Percentiles rank a stretch among this genome's conserved stretches.
These are phyloP conservation scores for Actinopyga echinites DNA, from an alignment of 53 echinoderm and acorn worm genomes.

Conservation along the genomic window DNA sequence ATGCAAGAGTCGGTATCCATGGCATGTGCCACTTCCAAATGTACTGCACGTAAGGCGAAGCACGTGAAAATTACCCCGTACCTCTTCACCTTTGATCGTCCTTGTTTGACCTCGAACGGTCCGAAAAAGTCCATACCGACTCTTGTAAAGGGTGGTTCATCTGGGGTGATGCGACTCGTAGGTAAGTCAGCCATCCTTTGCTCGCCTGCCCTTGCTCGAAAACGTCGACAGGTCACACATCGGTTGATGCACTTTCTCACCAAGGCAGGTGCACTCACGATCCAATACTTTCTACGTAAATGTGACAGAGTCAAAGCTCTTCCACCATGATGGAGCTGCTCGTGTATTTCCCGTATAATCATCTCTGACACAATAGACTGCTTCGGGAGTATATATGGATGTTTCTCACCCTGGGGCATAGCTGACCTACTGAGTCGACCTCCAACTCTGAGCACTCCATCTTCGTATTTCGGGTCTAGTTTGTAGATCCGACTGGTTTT, in stretches of 20 bases:
- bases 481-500: conserved; percentile 24
- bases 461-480: conserved; percentile 33
- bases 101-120: conserved; percentile 57
- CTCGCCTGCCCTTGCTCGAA: background rate
- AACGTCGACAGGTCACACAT: conserved; percentile 27
- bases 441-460: conserved; percentile 47
- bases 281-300: conserved; percentile 41
- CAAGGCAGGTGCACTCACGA: conserved; percentile 36
- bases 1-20: conserved; percentile 48
- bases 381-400: conserved; percentile 22
- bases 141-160: conserved; percentile 45
- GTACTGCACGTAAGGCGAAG: too few relatives aligned
- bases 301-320: conserved; percentile 44
- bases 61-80: too few relatives aligned
- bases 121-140: conserved; percentile 49
- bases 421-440: conserved; percentile 46
- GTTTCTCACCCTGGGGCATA: conserved; percentile 30
- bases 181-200: conserved; percentile 46
- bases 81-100: conserved; percentile 43
- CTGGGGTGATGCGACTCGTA: conserved; percentile 16
- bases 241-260: conserved; percentile 24
- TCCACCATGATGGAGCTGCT: conserved; percentile 24
- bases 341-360: conserved; percentile 38
- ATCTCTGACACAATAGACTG: conserved; percentile 10
- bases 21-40: too few relatives aligned